phyloP scores from a whole-genome alignment of 1,140 invertebrate genomes.

The Anoplophora glabripennis region DNA sequence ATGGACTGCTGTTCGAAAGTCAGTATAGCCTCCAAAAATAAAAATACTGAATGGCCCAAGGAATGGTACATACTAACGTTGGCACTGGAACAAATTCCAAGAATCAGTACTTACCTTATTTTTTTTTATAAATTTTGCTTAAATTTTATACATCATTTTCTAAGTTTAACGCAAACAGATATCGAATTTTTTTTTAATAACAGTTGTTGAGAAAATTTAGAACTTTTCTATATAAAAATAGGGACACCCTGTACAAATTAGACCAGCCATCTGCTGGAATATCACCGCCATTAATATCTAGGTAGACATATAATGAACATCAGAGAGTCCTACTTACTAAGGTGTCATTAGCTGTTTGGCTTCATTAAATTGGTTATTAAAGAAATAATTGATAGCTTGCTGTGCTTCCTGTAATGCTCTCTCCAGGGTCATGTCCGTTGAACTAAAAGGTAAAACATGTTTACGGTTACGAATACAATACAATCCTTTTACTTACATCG shows the following conservation, averaged over 20 bases:
- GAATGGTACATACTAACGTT: slow-evolving; percentile 88
- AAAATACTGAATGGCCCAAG: slow-evolving; percentile 83
- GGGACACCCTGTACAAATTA: too few relatives aligned
- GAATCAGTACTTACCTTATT: background rate
- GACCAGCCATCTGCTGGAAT: too few relatives aligned
- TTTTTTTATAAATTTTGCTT: too few relatives aligned
- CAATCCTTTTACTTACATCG: slow-evolving; percentile 19
- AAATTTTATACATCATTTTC: too few relatives aligned
- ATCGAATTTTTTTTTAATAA: too few relatives aligned
- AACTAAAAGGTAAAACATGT: slow-evolving; percentile 34
- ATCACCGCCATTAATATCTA: background rate
- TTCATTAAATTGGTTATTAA: slow-evolving; percentile 85
- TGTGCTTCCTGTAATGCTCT: slow-evolving; percentile 66
- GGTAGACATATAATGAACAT: slow-evolving; percentile 21
- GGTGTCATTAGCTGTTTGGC: slow-evolving; percentile 73
- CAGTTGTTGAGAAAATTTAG: too few relatives aligned
- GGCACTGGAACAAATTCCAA: slow-evolving; percentile 58
- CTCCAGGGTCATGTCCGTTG: slow-evolving; percentile 58
- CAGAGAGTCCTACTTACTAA: slow-evolving; percentile 55
- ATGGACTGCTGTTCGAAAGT: slow-evolving; percentile 86
- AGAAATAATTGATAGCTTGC: slow-evolving; percentile 74
- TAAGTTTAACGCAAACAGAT: too few relatives aligned
- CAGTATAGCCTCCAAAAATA: slow-evolving; percentile 88
- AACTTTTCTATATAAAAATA: too few relatives aligned
- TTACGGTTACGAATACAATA: background rate